phyloP scores from a whole-genome alignment of 2,888 invertebrate species.

The Sinelater perroti region DNA sequence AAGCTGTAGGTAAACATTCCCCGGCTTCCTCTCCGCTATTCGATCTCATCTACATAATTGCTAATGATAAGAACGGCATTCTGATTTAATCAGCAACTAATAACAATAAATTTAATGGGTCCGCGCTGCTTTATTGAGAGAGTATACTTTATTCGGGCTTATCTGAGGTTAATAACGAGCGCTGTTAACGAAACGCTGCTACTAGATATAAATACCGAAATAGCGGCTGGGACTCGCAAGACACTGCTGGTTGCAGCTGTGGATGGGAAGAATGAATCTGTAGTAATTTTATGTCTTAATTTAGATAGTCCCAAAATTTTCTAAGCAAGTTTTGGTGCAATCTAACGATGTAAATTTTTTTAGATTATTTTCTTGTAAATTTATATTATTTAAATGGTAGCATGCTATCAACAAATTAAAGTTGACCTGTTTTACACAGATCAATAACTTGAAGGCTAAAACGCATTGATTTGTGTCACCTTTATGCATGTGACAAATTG shows the following conservation, averaged over 20 bases:
- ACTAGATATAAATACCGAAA: too few species aligned
- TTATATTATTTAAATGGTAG: background rate
- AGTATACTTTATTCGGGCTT: background rate
- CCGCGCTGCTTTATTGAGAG: background rate
- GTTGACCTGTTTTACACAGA: background rate
- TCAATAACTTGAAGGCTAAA: constrained; percentile 7
- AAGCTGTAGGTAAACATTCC: too few species aligned
- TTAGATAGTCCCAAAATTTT: background rate
- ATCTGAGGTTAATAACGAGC: background rate
- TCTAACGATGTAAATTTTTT: background rate
- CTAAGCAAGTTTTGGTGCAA: background rate
- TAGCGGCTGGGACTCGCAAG: too few species aligned
- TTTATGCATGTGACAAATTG: background rate
- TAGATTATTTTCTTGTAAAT: background rate
- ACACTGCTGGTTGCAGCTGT: too few species aligned
- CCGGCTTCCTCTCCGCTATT: too few species aligned
- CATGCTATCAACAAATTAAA: constrained; percentile 1
- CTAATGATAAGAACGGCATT: too few species aligned
- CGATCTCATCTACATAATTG: too few species aligned
- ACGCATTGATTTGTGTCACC: constrained; percentile 3
- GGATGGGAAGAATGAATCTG: background rate
- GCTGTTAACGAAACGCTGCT: too few species aligned
- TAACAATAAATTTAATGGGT: too few species aligned
- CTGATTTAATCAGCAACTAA: too few species aligned
- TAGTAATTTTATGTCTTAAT: constrained; percentile 6